phyloP scores from a whole-genome alignment of 2,888 invertebrate species.

The Acrobasis repandana region DNA sequence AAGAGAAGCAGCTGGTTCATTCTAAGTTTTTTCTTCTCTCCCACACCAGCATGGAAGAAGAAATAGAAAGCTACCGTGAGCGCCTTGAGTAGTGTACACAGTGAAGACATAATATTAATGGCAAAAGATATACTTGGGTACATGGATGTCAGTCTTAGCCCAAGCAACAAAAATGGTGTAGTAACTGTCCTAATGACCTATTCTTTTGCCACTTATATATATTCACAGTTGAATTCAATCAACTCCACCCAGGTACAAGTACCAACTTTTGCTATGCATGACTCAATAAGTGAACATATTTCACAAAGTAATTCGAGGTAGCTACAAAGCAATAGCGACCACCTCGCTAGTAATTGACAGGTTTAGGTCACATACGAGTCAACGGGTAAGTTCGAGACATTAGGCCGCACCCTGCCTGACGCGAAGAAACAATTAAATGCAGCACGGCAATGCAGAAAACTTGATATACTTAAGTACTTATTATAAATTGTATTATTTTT shows the following conservation, averaged over 20 bases:
- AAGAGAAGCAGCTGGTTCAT: too few species aligned
- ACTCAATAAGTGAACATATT: slow-evolving; percentile 25
- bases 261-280: slow-evolving; percentile 1
- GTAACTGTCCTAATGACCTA: too few species aligned
- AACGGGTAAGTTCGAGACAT: slow-evolving; percentile 34
- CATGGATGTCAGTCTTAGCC: too few species aligned
- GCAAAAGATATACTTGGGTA: too few species aligned
- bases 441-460: slow-evolving; percentile 6
- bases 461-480: not conserved
- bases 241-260: not conserved
- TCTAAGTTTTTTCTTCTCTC: too few species aligned
- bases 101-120: too few species aligned
- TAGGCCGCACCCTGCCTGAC: slow-evolving; percentile 49
- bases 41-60: too few species aligned
- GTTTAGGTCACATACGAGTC: slow-evolving; percentile 56
- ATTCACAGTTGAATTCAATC: not conserved
- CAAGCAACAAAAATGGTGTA: too few species aligned
- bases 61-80: too few species aligned
- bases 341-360: slow-evolving; percentile 44
- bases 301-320: slow-evolving; percentile 19
- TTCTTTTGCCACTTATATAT: too few species aligned
- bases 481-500: not conserved
- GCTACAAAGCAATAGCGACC: slow-evolving; percentile 23
- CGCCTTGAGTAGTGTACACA: too few species aligned
- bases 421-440: slow-evolving; percentile 26